Evolutionary conservation across 2,888 invertebrate genomes (phyloP), one percentile per base, ranked within the genome.

Genomic region (Unio pictorum): DNA sequence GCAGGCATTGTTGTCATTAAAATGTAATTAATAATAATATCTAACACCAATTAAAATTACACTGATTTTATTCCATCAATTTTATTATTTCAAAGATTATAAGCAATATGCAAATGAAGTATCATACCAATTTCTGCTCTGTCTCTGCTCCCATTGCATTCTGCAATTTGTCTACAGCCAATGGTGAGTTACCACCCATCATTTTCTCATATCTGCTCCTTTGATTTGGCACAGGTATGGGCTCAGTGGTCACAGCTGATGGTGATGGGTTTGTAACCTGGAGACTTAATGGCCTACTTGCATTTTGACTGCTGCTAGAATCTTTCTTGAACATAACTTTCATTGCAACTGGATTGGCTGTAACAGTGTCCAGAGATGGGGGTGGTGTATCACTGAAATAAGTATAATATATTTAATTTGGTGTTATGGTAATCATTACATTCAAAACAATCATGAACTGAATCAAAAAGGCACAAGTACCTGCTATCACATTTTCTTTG

Each of bases 141-240:
- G 11, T 3, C 45, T 45, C 45, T 45, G 1, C 45, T 45, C 8
- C 11, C 45, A 45, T 45, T 45, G 45, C 11, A 45, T 45, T 11
- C 45, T 11, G 45, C 45, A 45, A 57, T 62, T 67, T 69, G 23
- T 69, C 55, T 15, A 61, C 67, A 23, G 57, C 65, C 18, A 62
- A 55, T 54, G 81, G 83, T 1, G 84, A 81, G 68, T 81, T 85
- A 62, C 69, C 69, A 62, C 69, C 69, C 69, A 87, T 86, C 60
- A 92, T 91, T 72, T 91, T 89, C 74, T 91, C 89, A 79, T 91
- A 92, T 17, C 91, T 91, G 68, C 92, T 92, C 72, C 92, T 90
- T 85, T 93, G 93, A 15, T 93, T 92, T 17, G 95, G 95, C 65
- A 95, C 94, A 5, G 95, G 95, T 77, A 94, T 93, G 8, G 95